These are phyloP conservation scores for Eupelmus urozonus DNA, from an alignment of 2,888 invertebrate species.

Conservation along the genomic window DNA sequence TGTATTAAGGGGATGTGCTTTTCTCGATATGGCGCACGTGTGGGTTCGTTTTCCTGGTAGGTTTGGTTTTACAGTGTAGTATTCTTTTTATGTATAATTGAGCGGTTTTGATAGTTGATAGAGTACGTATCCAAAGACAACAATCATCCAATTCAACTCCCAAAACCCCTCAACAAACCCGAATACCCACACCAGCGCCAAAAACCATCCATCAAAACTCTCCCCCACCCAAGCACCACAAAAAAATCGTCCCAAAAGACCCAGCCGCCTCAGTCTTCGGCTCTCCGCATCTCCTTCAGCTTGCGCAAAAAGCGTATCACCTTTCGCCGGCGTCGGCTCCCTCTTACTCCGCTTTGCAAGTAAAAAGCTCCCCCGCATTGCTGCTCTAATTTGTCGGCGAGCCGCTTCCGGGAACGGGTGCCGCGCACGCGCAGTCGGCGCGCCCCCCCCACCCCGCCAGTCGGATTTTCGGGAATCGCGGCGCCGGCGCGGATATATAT, in stretches of 20 bases:
- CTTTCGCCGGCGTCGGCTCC: slow-evolving; percentile 1
- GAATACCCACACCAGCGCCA: background rate
- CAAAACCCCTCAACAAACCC: too few relatives aligned
- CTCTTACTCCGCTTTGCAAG: background rate
- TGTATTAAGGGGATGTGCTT: too few relatives aligned
- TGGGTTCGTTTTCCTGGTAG: background rate
- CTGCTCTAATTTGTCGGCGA: slow-evolving; percentile 46
- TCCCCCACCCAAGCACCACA: background rate
- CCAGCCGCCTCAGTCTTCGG: background rate
- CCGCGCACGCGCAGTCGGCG: slow-evolving; percentile 30
- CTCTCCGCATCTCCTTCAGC: background rate
- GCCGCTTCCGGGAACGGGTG: slow-evolving; percentile 50
- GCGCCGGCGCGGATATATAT: slow-evolving; percentile 64
- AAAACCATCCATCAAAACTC: slow-evolving; percentile 17
- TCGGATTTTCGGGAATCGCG: slow-evolving; percentile 69
- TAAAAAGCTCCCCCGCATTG: slow-evolving; percentile 34
- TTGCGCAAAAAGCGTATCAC: slow-evolving; percentile 33
- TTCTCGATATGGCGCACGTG: background rate
- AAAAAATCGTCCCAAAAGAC: too few relatives aligned
- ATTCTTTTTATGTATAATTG: too few relatives aligned
- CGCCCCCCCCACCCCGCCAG: too few relatives aligned
- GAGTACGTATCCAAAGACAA: too few relatives aligned
- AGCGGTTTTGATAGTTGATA: too few relatives aligned
- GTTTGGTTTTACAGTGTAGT: too few relatives aligned
- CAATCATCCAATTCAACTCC: too few relatives aligned